Percentiles rank a stretch among this genome's conserved stretches.
These are phyloP conservation scores for Dicycla oo DNA, from an alignment of 2,888 invertebrate genomes.

Conservation along the genomic window DNA sequence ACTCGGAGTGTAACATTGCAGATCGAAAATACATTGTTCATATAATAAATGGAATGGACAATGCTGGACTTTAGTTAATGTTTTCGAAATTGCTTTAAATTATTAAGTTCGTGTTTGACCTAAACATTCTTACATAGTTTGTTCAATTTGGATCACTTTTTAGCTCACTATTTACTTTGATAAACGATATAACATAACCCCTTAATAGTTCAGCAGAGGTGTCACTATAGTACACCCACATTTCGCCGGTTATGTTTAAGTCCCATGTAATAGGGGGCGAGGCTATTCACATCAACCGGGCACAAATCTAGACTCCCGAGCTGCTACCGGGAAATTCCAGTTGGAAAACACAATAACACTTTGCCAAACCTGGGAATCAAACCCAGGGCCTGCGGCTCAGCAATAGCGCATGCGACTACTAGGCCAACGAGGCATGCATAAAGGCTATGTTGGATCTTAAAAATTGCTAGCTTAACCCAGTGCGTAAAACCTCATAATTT, in stretches of 20 bases:
- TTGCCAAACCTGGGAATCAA: not conserved
- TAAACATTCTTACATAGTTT: no score
- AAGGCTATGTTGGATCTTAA: not conserved
- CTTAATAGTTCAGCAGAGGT: not conserved
- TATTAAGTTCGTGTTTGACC: not conserved
- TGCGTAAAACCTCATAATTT: slow-evolving; percentile 1
- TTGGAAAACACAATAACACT: not conserved
- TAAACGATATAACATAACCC: no score
- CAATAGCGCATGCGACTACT: not conserved
- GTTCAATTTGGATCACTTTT: no score
- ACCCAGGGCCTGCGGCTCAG: not conserved
- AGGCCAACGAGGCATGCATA: no score
- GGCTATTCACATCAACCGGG: not conserved
- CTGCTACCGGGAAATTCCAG: not conserved
- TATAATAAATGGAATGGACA: slow-evolving; percentile 4
- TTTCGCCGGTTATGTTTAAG: not conserved
- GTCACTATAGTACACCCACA: not conserved
- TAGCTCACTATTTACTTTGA: no score
- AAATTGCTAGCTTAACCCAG: not conserved
- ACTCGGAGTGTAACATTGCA: slow-evolving; percentile 20
- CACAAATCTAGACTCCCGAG: not conserved
- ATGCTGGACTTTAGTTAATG: not conserved
- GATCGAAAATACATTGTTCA: slow-evolving; percentile 17
- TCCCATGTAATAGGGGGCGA: not conserved
- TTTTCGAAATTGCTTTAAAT: not conserved